A percentile compares a stretch with the other conserved stretches of the same genome.
phyloP scores from a whole-genome alignment of 2,888 invertebrate species.

The Diplolepis rosae region DNA sequence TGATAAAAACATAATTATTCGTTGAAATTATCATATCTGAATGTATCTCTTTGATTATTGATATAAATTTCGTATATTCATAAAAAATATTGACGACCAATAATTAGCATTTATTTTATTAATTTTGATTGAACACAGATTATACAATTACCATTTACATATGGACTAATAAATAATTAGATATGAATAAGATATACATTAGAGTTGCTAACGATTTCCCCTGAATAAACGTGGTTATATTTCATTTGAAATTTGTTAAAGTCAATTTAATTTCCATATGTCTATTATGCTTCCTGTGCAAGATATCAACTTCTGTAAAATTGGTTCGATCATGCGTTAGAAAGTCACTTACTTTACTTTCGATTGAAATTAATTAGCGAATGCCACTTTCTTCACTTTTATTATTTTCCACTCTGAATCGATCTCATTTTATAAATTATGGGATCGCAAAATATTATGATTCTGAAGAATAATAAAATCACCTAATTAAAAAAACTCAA shows the following conservation, averaged over 20 bases:
- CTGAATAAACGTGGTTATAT: not conserved
- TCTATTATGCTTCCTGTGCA: slow-evolving; percentile 18
- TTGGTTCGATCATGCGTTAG: slow-evolving; percentile 20
- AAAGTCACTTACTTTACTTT: slow-evolving; percentile 19
- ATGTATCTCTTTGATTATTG: not conserved
- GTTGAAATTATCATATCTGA: not conserved
- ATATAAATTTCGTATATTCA: not conserved
- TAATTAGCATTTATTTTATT: not conserved
- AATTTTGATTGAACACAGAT: not conserved
- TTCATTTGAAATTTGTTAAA: not conserved
- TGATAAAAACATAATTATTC: not conserved
- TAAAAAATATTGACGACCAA: not conserved
- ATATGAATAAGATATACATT: not conserved
- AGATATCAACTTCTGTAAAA: slow-evolving; percentile 2
- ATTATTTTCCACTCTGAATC: not conserved
- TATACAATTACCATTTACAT: slow-evolving; percentile 12
- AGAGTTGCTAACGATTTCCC: not conserved
- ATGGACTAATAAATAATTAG: not conserved
- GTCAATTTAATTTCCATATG: not conserved
- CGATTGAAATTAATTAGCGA: slow-evolving; percentile 22
- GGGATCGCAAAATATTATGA: too few relatives aligned
- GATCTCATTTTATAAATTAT: slow-evolving; percentile 1
- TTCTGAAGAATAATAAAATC: too few relatives aligned
- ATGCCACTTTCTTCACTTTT: slow-evolving; percentile 9
- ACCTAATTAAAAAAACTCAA: too few relatives aligned